Base-by-base conservation (phyloP, 35 echinoderm and acorn worm species). In the Holothuria glaberrima region DNA sequence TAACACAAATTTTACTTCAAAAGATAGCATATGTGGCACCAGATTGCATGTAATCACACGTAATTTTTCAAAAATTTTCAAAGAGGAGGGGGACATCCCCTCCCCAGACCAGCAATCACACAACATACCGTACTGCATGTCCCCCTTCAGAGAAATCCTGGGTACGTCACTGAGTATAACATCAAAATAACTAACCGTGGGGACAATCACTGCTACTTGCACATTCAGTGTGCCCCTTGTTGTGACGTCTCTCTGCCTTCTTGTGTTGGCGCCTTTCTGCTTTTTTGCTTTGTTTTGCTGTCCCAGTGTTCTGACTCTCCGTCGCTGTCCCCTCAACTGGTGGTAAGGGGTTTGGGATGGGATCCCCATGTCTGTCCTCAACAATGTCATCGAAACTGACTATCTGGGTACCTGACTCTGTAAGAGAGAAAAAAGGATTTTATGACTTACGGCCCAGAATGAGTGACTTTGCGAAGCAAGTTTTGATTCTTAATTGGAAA, bases 321-420 rank as follows among this genome's bases (percentile, higher is more conserved):
- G 79, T 83, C 18, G 24, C 5, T 57, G 48, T 19, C 3, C 79
- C 79, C 25, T 83, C 79, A 13, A 83, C 79, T 12, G 48, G 79
- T 10, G 79, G 79, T 30, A 83, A 5, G n/a, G 79, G 79, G 58
- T 83, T 83, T 3, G 79, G 79, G 52, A 61, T 61, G 20, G 79
- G 48, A 46, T 58, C 79, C 17, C 79, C 79, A n/a, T 83, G 79
- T 59, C 79, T 83, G 14, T 83, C 79, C 48, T 57, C 48, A 25
- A 83, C 79, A 59, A 83, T 83, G 24, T 83, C 79, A 59, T 83
- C 79, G 58, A 83, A 83, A 59, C 79, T 83, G 6, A 83, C 79
- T 12, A 83, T 58, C 27, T 83, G 41, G 24, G 48, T 30, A 30
- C 58, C 50, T 12, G n/a, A 45, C 9, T 57, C 79, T 83, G 48